Evolutionary conservation across 2,113 vertebrate species (phyloP).

Genomic region (Myxocyprinus asiaticus): DNA sequence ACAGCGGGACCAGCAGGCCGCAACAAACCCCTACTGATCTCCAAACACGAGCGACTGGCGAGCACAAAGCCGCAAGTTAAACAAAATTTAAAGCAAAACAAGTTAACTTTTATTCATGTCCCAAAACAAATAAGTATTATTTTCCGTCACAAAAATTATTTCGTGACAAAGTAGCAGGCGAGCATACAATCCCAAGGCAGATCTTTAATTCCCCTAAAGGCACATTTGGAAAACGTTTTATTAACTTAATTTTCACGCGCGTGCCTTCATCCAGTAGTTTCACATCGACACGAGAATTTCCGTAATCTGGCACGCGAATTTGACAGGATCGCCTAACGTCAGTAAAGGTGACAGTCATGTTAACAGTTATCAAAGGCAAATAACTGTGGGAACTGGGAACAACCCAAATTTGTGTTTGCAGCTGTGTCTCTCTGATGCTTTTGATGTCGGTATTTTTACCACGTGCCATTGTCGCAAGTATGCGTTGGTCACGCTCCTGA

Average conservation of each 20-base stretch:
- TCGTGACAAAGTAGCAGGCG: not conserved
- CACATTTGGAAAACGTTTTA: not conserved
- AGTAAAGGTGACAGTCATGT: not conserved
- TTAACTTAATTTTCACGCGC: not conserved
- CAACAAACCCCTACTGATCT: not conserved
- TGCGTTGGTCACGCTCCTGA: slow-evolving; percentile 39
- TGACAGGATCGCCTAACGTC: not conserved
- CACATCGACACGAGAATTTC: not conserved
- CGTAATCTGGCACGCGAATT: slow-evolving; percentile 35
- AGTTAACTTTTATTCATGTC: not conserved
- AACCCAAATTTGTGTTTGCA: no score
- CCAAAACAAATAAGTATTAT: not conserved
- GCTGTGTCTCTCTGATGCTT: not conserved
- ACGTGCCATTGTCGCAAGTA: slow-evolving; percentile 37
- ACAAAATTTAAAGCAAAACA: not conserved
- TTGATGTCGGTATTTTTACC: slow-evolving; percentile 39
- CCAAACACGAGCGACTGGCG: not conserved
- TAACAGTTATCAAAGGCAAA: slow-evolving; percentile 7
- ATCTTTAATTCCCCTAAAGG: no score
- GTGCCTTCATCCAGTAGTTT: slow-evolving; percentile 20
- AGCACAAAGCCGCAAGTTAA: not conserved
- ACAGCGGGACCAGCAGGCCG: not conserved
- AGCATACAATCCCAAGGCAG: no score
- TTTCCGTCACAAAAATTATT: not conserved
- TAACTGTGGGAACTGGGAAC: no score